Evolutionary conservation across 2,888 invertebrate genomes (phyloP).

Genomic region (Bombylius discolor): DNA sequence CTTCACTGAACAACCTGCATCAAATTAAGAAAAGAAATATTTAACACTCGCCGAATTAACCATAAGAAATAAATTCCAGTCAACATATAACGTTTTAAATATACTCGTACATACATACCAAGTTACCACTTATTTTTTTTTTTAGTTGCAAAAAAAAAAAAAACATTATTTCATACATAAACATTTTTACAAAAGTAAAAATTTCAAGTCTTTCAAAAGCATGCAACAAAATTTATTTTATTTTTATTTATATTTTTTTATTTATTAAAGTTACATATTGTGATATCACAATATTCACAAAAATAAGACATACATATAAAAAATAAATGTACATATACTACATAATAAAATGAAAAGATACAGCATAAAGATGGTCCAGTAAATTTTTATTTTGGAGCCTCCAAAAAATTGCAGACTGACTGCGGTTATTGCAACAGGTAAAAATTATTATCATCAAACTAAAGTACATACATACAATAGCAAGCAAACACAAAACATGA

Average conservation of each 20-base stretch:
- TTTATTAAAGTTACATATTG: too few relatives aligned
- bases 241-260: neutral
- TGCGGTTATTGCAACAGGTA: slow-evolving; percentile 6
- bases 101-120: neutral
- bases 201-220: neutral
- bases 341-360: neutral
- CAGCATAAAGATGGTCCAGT: neutral
- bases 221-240: neutral
- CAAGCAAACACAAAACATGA: too few relatives aligned
- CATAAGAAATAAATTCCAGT: slow-evolving; percentile 8
- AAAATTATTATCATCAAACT: neutral
- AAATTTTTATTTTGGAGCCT: neutral
- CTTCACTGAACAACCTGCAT: neutral
- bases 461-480: too few relatives aligned
- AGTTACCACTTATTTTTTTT: too few relatives aligned
- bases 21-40: slow-evolving; percentile 10
- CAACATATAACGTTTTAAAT: neutral
- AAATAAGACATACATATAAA: neutral
- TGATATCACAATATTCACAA: neutral
- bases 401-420: slow-evolving; percentile 6
- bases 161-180: too few relatives aligned
- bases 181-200: too few relatives aligned
- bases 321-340: neutral
- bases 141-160: too few relatives aligned
- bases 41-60: slow-evolving; percentile 4